Conservation (phyloP, 2,888 invertebrate species). For the Punctoribates punctum region DNA sequence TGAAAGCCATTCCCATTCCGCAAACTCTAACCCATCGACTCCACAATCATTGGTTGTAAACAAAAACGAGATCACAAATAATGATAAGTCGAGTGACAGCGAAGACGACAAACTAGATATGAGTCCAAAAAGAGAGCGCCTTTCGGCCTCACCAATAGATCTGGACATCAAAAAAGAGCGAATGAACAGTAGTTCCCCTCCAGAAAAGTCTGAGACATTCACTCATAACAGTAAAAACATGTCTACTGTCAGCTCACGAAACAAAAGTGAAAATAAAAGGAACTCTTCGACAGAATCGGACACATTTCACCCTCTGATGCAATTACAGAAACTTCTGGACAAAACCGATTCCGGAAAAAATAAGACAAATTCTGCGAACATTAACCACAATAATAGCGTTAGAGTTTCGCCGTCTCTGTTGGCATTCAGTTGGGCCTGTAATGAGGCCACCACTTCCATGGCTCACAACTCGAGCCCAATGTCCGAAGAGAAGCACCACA, state of each 20-base stretch:
- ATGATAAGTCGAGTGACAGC: constrained; percentile 24
- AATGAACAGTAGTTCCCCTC: neutral
- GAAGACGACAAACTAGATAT: neutral
- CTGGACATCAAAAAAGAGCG: constrained; percentile 24
- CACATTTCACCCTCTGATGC: constrained; percentile 75
- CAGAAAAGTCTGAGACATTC: neutral
- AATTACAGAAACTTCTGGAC: constrained; percentile 90
- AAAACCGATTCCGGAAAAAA: constrained; percentile 69
- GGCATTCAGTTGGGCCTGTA: constrained; percentile 91
- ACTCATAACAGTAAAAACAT: neutral
- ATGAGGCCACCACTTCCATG: constrained; percentile 65
- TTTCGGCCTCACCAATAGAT: constrained; percentile 28
- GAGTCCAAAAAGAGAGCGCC: neutral
- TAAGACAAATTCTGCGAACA: constrained; percentile 44
- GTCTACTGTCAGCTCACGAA: neutral
- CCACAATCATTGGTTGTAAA: constrained; percentile 2
- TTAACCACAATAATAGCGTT: neutral
- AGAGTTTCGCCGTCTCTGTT: constrained; percentile 58
- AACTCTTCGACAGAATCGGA: neutral
- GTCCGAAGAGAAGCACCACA: constrained; percentile 25
- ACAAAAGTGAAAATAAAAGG: constrained; percentile 20
- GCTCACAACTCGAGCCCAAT: neutral
- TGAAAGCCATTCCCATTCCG: constrained; percentile 24
- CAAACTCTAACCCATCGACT: constrained; percentile 22
- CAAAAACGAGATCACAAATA: constrained; percentile 3